Evolutionary conservation across 2,113 vertebrate species (phyloP).

Genomic region (Gymnarchus niloticus): DNA sequence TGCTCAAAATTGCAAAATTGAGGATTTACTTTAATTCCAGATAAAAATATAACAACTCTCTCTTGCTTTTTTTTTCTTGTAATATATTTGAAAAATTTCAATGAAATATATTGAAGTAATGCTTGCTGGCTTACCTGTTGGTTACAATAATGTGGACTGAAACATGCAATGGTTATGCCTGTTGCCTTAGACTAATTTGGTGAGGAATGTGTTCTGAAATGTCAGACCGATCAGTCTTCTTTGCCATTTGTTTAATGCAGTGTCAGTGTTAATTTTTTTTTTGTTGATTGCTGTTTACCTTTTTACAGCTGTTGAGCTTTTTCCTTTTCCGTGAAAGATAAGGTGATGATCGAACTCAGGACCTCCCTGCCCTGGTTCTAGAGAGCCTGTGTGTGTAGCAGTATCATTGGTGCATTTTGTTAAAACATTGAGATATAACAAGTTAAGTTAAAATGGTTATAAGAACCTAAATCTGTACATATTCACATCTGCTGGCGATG

Average conservation of each 20-base stretch:
- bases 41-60: neutral
- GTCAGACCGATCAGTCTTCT: neutral
- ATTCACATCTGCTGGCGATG: neutral
- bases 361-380: neutral
- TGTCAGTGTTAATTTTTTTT: neutral
- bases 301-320: neutral
- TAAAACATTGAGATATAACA: neutral
- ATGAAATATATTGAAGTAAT: neutral
- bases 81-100: neutral
- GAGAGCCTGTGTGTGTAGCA: no score
- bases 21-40: neutral
- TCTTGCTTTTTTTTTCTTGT: neutral
- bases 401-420: neutral
- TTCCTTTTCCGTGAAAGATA: neutral
- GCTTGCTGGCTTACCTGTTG: neutral
- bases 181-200: neutral
- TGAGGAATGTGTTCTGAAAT: neutral
- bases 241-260: neutral
- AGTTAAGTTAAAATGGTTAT: neutral
- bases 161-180: neutral
- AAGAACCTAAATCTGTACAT: neutral
- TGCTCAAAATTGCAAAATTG: neutral
- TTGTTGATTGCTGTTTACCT: neutral
- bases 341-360: neutral
- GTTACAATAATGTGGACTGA: neutral